phyloP scores from a whole-genome alignment of 2,113 vertebrate genomes.

The Gavia stellata region DNA sequence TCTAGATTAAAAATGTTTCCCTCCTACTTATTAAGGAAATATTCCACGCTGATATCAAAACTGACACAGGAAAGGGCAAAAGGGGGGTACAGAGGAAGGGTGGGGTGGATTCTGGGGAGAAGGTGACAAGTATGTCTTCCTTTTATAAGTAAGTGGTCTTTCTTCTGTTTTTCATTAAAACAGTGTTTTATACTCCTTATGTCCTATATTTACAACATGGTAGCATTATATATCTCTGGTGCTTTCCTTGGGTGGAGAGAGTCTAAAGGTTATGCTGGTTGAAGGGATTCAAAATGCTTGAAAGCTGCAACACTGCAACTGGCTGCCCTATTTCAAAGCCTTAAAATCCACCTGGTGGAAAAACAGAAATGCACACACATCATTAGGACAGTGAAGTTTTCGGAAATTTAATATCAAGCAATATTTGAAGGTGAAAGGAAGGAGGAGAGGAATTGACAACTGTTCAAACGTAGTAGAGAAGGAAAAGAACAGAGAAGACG shows the following conservation, averaged over 20 bases:
- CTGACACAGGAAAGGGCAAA: background rate
- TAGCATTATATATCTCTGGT: background rate
- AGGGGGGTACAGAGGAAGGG: background rate
- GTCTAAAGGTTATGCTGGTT: slow-evolving; percentile 53
- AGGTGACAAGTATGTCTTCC: background rate
- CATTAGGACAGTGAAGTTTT: slow-evolving; percentile 63
- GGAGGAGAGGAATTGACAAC: slow-evolving; percentile 22
- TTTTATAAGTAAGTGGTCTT: background rate
- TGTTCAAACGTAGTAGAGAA: background rate
- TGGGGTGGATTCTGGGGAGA: background rate
- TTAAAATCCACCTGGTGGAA: slow-evolving; percentile 60
- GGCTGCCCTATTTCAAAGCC: slow-evolving; percentile 42
- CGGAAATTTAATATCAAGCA: slow-evolving; percentile 22
- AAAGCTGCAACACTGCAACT: slow-evolving; percentile 36
- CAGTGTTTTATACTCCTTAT: background rate
- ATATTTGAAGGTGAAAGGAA: slow-evolving; percentile 47
- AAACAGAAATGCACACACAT: slow-evolving; percentile 50
- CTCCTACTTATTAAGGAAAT: slow-evolving; percentile 60
- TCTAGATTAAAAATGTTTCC: slow-evolving; percentile 31
- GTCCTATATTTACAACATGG: background rate
- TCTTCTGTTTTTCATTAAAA: background rate
- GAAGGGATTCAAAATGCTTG: slow-evolving; percentile 32
- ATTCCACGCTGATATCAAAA: slow-evolving; percentile 3
- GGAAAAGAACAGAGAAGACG: background rate
- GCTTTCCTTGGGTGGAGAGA: slow-evolving; percentile 54